A percentile compares a stretch with the other conserved stretches of the same genome.
These are phyloP conservation scores for Clepsis dumicolana DNA, from an alignment of 2,888 invertebrate species.

Conservation along the genomic window DNA sequence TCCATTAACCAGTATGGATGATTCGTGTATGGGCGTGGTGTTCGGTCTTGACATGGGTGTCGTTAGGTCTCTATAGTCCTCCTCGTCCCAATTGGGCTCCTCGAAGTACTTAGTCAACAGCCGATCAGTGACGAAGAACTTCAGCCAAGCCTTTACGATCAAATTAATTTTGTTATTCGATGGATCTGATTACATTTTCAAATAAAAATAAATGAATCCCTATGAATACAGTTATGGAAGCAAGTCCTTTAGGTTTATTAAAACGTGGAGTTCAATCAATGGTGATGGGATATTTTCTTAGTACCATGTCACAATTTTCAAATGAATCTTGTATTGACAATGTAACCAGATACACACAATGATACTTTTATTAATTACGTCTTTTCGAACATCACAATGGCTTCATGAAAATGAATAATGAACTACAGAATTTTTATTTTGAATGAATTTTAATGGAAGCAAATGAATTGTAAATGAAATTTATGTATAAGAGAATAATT, in stretches of 20 bases:
- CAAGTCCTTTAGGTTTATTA: too few species aligned
- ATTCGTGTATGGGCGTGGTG: conserved; percentile 71
- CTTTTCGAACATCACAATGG: too few species aligned
- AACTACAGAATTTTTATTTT: background rate
- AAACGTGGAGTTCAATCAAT: too few species aligned
- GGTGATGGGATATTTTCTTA: too few species aligned
- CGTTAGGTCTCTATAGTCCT: conserved; percentile 67
- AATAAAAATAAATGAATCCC: background rate
- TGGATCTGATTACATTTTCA: conserved; percentile 16
- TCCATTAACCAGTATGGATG: conserved; percentile 83
- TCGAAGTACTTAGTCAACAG: conserved; percentile 80
- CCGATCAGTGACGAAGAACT: conserved; percentile 85
- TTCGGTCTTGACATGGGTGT: conserved; percentile 73
- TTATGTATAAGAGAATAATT: background rate
- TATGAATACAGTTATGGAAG: background rate
- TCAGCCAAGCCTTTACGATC: conserved; percentile 85
- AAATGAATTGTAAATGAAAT: background rate
- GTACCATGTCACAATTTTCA: background rate
- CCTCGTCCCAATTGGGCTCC: conserved; percentile 81
- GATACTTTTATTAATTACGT: background rate
- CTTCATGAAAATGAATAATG: background rate
- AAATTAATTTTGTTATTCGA: conserved; percentile 66
- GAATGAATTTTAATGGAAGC: background rate
- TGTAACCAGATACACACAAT: conserved; percentile 12
- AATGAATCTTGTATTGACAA: background rate